Evolutionary conservation across 2,888 invertebrate species (phyloP), one percentile per base, ranked within the genome.

Genomic region (Alloplasta piceator): DNA sequence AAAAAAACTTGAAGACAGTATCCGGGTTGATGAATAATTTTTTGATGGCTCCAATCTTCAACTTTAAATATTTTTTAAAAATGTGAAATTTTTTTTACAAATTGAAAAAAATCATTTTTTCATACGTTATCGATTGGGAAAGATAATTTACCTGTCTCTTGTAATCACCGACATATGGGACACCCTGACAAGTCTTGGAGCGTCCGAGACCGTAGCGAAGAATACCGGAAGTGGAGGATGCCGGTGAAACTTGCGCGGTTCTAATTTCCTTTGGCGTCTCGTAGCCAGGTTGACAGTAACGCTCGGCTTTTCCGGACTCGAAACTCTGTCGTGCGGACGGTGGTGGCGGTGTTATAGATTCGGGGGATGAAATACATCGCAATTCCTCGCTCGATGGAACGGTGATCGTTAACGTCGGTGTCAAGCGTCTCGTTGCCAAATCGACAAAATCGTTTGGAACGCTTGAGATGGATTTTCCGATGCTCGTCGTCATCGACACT

Each of bases 321-420:
- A 70, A 78, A 50, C 68, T 67, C 61, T 85, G 76, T 6, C 81
- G 64, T 4, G 86, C 82, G 1, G 82, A 82, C 6, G 86, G 83
- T 4, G 83, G 83, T 10, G 85, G 83, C 4, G 89, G 77, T 87
- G 92, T 83, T 91, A 93, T 86, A 6, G 89, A 87, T 80, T 89
- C 85, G 91, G 94, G 63, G 0, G 91, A 88, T 2, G 90, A 88
- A 12, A 87, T 74, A 14, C 83, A 84, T 39, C 88, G 93, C 64
- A 94, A 89, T 86, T 95, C 94, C 79, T 95, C 95, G 68, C 94
- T 94, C 0, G 95, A 94, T 0, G 95, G 95, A 89, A 95, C 93
- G 0, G 95, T 94, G 16, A 95, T 91, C 0, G 94, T 95, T 78
- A 95, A 86, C 0, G 92, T 94, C 3, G 93, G 93, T 0, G 91